Conservation (phyloP, 2,888 invertebrate genomes). For the Sarcophaga carnaria region DNA sequence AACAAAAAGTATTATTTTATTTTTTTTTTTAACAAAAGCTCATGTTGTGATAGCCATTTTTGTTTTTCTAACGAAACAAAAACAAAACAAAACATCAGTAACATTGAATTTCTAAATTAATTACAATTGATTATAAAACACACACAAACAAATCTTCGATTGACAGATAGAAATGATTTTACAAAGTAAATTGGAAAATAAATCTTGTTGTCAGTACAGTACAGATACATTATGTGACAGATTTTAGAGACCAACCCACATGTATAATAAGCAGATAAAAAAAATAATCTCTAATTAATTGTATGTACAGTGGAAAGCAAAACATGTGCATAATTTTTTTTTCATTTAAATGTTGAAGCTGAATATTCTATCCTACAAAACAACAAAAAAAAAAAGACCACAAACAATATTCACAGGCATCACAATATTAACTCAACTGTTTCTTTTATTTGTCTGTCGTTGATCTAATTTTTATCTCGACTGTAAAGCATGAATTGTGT, state of each 20-base stretch:
- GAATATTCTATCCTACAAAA: too few relatives aligned
- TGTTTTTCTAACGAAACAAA: background rate
- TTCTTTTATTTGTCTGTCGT: too few relatives aligned
- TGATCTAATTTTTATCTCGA: too few relatives aligned
- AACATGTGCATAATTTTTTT: background rate
- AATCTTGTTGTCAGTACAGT: background rate
- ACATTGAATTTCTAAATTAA: conserved; percentile 1
- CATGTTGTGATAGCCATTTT: background rate
- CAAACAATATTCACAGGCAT: too few relatives aligned
- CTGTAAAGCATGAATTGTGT: too few relatives aligned
- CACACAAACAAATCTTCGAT: background rate
- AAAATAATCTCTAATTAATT: background rate
- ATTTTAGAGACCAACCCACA: background rate
- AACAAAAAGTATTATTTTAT: too few relatives aligned
- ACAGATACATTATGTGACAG: background rate
- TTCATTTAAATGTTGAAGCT: background rate
- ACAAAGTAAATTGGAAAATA: background rate
- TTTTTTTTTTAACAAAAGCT: too few relatives aligned
- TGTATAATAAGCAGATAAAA: background rate
- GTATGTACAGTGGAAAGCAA: background rate
- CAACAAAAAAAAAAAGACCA: too few relatives aligned
- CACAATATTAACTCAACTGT: too few relatives aligned
- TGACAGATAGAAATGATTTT: background rate
- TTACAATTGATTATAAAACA: background rate
- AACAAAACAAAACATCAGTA: background rate